phyloP scores from a whole-genome alignment of 2,113 vertebrate genomes.

The Lepisosteus oculatus region DNA sequence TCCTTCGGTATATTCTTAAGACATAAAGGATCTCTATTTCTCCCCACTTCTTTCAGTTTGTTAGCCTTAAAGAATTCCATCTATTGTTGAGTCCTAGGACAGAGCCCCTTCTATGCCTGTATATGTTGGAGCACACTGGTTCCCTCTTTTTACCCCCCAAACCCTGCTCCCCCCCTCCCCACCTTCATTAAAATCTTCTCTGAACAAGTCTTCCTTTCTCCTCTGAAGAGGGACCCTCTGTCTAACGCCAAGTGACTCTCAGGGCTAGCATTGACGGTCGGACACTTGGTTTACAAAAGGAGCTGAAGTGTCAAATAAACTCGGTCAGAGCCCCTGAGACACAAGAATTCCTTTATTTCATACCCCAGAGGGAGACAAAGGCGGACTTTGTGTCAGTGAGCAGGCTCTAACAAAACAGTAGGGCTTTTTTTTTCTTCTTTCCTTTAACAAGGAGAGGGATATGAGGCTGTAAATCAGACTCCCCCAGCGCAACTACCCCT shows the following conservation, averaged over 20 bases:
- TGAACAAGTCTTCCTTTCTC: slow-evolving; percentile 92
- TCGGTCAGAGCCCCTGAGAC: slow-evolving; percentile 70
- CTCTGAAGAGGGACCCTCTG: slow-evolving; percentile 94
- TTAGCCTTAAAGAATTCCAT: slow-evolving; percentile 70
- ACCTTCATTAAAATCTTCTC: slow-evolving; percentile 79
- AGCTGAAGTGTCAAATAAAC: slow-evolving; percentile 90
- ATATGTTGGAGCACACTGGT: slow-evolving; percentile 50
- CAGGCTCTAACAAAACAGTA: slow-evolving; percentile 70
- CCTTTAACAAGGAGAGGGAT: slow-evolving; percentile 42
- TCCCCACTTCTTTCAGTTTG: slow-evolving; percentile 51
- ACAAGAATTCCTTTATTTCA: slow-evolving; percentile 90
- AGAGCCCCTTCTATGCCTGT: slow-evolving; percentile 80
- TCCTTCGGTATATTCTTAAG: slow-evolving; percentile 8
- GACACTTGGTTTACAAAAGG: slow-evolving; percentile 88
- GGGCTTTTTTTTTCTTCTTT: slow-evolving; percentile 43
- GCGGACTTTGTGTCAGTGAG: slow-evolving; percentile 78
- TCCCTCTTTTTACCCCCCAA: slow-evolving; percentile 31
- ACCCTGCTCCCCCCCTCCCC: slow-evolving; percentile 50
- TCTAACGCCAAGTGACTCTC: slow-evolving; percentile 89
- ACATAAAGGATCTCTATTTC: slow-evolving; percentile 29
- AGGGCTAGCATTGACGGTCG: slow-evolving; percentile 85
- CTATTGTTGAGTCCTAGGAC: slow-evolving; percentile 73
- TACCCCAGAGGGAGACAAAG: slow-evolving; percentile 78
- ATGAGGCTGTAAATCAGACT: slow-evolving; percentile 43
- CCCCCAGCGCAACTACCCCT: slow-evolving; percentile 19